Percentiles rank a stretch among this genome's conserved stretches.
These are phyloP conservation scores for Delichon dasypus DNA, from an alignment of 2,797 vertebrate genomes.

Conservation along the genomic window DNA sequence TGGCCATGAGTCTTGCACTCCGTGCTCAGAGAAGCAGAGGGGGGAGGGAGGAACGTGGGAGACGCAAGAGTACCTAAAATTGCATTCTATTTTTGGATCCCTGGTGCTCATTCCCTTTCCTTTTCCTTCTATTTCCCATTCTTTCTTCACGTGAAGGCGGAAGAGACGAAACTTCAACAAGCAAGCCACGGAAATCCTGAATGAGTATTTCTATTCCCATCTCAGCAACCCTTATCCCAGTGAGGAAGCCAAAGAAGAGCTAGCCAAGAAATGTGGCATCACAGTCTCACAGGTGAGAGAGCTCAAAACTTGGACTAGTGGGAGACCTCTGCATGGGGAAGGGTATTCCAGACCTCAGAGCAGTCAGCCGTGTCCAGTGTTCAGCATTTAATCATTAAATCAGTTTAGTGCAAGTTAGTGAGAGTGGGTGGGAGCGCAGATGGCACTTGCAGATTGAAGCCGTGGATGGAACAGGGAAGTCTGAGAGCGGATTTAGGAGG, in stretches of 20 bases:
- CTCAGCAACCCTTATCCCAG: constrained; percentile 99
- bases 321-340: background rate
- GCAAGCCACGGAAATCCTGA: constrained; percentile 98
- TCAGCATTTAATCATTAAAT: background rate
- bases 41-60: background rate
- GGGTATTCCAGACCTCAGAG: background rate
- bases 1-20: background rate
- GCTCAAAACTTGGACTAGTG: background rate
- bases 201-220: constrained; percentile 99
- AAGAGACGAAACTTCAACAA: constrained; percentile 99
- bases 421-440: background rate
- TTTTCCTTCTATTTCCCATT: background rate
- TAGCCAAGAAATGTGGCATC: constrained; percentile 99
- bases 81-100: background rate
- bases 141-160: constrained; percentile 76
- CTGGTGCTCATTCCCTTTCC: background rate
- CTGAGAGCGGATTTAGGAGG: background rate
- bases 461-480: background rate
- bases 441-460: background rate
- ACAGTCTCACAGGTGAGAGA: constrained; percentile 94
- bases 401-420: background rate
- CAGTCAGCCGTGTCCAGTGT: background rate
- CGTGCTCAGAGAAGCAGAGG: background rate
- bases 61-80: background rate
- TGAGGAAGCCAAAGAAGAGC: constrained; percentile 98